Evolutionary conservation across 2,888 invertebrate genomes (phyloP).

Genomic region (Thereva unica): DNA sequence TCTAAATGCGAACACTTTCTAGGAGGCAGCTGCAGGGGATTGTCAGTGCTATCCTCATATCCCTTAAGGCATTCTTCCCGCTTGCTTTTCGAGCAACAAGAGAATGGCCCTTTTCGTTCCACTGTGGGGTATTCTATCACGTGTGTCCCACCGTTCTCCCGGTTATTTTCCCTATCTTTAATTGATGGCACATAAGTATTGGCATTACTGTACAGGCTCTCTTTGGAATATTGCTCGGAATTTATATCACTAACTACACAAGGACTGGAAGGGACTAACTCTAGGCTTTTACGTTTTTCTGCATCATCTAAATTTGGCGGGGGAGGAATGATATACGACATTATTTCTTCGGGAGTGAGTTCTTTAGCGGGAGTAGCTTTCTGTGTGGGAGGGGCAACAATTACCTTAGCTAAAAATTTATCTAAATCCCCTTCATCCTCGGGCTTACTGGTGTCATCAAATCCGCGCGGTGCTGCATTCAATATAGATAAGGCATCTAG

Average conservation of each 20-base stretch:
- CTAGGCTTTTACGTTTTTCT: conserved; percentile 43
- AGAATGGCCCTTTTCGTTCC: conserved; percentile 73
- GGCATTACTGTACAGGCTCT: conserved; percentile 62
- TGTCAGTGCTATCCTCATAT: conserved; percentile 54
- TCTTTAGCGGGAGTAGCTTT: conserved; percentile 75
- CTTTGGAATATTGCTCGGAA: conserved; percentile 55
- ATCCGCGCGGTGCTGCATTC: conserved; percentile 74
- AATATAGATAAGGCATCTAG: conserved; percentile 72
- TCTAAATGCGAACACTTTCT: conserved; percentile 65
- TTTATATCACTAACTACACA: conserved; percentile 58
- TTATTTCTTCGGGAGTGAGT: conserved; percentile 79
- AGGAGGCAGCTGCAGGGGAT: conserved; percentile 63
- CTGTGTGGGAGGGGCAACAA: conserved; percentile 77
- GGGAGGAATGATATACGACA: conserved; percentile 82
- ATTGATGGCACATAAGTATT: conserved; percentile 32
- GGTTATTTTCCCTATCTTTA: conserved; percentile 10
- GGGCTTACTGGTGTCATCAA: conserved; percentile 64
- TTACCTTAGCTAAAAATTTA: conserved; percentile 78
- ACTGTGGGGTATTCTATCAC: conserved; percentile 75
- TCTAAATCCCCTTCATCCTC: conserved; percentile 66
- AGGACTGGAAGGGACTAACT: conserved; percentile 45
- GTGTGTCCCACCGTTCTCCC: conserved; percentile 50
- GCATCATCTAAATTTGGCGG: conserved; percentile 66
- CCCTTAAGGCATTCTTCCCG: conserved; percentile 52
- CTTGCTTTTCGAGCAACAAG: conserved; percentile 69